phyloP scores from a whole-genome alignment of 2,797 vertebrate species.

The Rhinophrynus dorsalis region DNA sequence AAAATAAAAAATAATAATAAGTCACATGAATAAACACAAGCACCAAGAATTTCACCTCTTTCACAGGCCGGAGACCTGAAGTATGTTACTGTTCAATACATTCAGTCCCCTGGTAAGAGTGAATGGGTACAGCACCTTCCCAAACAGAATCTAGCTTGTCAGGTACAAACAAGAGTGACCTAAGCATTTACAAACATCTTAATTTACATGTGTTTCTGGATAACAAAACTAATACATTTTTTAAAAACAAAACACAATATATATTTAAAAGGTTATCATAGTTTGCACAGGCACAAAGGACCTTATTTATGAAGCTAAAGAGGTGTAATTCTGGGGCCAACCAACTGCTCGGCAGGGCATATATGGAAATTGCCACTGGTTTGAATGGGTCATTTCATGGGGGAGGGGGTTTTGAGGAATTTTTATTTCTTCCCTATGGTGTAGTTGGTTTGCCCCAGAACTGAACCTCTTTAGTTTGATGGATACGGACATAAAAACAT shows the following conservation, averaged over 20 bases:
- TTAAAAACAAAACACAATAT: slow-evolving; percentile 29
- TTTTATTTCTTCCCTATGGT: too few species aligned
- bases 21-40: slow-evolving; percentile 34
- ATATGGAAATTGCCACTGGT: too few species aligned
- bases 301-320: too few species aligned
- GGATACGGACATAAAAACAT: slow-evolving; percentile 36
- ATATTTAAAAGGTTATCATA: slow-evolving; percentile 34
- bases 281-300: slow-evolving; percentile 38
- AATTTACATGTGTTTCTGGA: slow-evolving; percentile 6
- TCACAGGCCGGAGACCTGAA: neutral
- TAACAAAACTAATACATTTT: slow-evolving; percentile 22
- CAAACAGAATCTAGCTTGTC: neutral
- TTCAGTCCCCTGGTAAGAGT: neutral
- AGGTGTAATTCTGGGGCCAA: too few species aligned
- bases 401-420: too few species aligned
- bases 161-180: slow-evolving; percentile 22
- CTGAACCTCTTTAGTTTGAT: too few species aligned
- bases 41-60: slow-evolving; percentile 13
- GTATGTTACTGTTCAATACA: neutral
- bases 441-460: too few species aligned
- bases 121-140: slow-evolving; percentile 20
- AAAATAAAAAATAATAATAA: slow-evolving; percentile 56
- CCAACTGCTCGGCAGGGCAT: too few species aligned
- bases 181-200: slow-evolving; percentile 19
- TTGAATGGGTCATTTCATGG: too few species aligned